phyloP scores from a whole-genome alignment of 1,140 invertebrate genomes.

The Dendrolimus kikuchii region DNA sequence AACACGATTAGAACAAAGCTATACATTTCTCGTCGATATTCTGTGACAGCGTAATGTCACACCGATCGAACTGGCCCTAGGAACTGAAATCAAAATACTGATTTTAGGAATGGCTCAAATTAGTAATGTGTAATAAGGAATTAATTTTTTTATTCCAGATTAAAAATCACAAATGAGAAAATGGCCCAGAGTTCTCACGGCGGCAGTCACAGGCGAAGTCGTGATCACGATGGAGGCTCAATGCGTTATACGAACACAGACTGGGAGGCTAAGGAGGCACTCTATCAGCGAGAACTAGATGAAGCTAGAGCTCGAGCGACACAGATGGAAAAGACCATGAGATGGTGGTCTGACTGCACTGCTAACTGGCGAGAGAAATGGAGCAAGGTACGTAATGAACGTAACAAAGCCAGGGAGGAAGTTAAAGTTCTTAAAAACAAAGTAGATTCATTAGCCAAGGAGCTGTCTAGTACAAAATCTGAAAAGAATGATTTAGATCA shows the following conservation, averaged over 20 bases:
- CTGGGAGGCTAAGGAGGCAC: conserved; percentile 63
- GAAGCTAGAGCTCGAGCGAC: conserved; percentile 91
- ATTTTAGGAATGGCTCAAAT: too few species aligned
- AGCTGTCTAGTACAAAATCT: conserved; percentile 81
- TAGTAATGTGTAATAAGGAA: not conserved
- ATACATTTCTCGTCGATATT: too few species aligned
- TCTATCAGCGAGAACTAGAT: conserved; percentile 86
- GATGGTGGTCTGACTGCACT: conserved; percentile 93
- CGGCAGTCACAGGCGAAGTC: conserved; percentile 48
- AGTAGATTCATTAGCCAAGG: conserved; percentile 85
- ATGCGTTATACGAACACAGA: conserved; percentile 56
- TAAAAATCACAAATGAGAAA: conserved; percentile 30
- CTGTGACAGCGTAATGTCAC: too few species aligned
- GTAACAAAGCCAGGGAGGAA: conserved; percentile 91
- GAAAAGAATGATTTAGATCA: conserved; percentile 86
- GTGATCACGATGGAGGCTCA: conserved; percentile 42
- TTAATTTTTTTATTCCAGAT: conserved; percentile 7
- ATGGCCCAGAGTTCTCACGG: conserved; percentile 65
- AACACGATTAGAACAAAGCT: too few species aligned
- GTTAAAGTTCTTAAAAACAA: conserved; percentile 85
- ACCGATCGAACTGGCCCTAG: too few species aligned
- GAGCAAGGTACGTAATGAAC: conserved; percentile 88
- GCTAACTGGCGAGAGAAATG: conserved; percentile 91
- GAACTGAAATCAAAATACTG: too few species aligned
- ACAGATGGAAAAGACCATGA: conserved; percentile 99